phyloP scores from a whole-genome alignment of 2,888 invertebrate genomes.

The Sarcophaga rosellei region DNA sequence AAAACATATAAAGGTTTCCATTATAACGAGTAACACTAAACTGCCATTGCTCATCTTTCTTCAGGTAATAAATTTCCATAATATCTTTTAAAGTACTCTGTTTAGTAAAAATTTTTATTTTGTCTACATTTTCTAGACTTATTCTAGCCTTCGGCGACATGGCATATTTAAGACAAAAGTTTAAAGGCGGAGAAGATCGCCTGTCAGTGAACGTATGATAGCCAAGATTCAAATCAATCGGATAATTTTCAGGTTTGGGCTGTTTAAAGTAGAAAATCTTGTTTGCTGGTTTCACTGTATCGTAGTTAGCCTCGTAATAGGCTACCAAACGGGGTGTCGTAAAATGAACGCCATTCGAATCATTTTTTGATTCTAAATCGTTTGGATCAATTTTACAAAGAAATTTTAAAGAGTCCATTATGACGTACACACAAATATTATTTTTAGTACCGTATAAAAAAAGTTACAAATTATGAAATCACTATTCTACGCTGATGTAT shows the following conservation, averaged over 20 bases:
- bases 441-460: too few relatives aligned
- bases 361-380: not conserved
- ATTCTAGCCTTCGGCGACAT: not conserved
- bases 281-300: not conserved
- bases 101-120: slow-evolving; percentile 12
- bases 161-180: not conserved
- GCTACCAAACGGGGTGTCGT: not conserved
- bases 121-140: not conserved
- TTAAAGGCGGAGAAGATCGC: not conserved
- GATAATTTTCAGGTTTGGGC: not conserved
- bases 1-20: slow-evolving; percentile 24
- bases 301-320: not conserved
- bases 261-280: slow-evolving; percentile 32
- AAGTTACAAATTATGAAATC: too few relatives aligned
- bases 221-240: slow-evolving; percentile 32
- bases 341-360: not conserved
- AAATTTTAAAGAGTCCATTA: not conserved
- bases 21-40: slow-evolving; percentile 10
- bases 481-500: too few relatives aligned
- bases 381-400: not conserved
- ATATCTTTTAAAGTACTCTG: not conserved
- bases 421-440: too few relatives aligned
- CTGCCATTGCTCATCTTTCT: not conserved
- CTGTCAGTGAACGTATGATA: not conserved
- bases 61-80: not conserved